Conservation (phyloP, 2,888 invertebrate genomes). For the Caenorhabditis becei region DNA sequence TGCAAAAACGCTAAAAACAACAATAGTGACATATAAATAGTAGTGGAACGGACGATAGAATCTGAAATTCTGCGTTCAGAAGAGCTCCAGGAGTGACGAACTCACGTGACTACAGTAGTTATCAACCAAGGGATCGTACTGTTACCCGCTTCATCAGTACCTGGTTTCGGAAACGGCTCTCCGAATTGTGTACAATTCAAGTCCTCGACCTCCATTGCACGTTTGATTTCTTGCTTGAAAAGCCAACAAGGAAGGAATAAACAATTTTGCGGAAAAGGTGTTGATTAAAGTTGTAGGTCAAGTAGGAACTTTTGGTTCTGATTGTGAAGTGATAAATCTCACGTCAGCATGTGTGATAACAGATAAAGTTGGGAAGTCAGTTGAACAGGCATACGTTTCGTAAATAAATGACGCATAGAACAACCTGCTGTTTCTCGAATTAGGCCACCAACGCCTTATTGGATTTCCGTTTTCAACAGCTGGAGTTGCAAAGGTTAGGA, state of each 20-base stretch:
- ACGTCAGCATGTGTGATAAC: too few species aligned
- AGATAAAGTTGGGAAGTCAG: too few species aligned
- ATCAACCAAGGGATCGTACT: slow-evolving; percentile 21
- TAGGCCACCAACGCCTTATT: not conserved
- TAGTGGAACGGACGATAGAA: slow-evolving; percentile 34
- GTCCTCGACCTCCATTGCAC: slow-evolving; percentile 6
- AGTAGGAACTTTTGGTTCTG: too few species aligned
- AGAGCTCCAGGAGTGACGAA: not conserved
- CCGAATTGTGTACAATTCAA: slow-evolving; percentile 38
- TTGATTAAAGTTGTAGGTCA: too few species aligned
- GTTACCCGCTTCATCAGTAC: slow-evolving; percentile 22
- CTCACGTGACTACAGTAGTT: slow-evolving; percentile 16
- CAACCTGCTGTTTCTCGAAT: not conserved
- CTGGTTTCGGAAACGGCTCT: slow-evolving; percentile 13
- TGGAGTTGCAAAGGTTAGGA: too few species aligned
- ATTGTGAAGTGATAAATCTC: too few species aligned
- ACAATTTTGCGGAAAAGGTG: too few species aligned
- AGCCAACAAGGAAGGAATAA: too few species aligned
- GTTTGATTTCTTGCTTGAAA: slow-evolving; percentile 6
- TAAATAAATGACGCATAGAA: too few species aligned
- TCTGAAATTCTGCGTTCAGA: slow-evolving; percentile 1
- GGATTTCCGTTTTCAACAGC: not conserved
- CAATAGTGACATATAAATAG: slow-evolving; percentile 18
- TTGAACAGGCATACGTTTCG: too few species aligned
- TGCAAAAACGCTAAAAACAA: slow-evolving; percentile 19